Base-by-base conservation (phyloP, 2,113 vertebrate species). In the Protobothrops mucrosquamatus region DNA sequence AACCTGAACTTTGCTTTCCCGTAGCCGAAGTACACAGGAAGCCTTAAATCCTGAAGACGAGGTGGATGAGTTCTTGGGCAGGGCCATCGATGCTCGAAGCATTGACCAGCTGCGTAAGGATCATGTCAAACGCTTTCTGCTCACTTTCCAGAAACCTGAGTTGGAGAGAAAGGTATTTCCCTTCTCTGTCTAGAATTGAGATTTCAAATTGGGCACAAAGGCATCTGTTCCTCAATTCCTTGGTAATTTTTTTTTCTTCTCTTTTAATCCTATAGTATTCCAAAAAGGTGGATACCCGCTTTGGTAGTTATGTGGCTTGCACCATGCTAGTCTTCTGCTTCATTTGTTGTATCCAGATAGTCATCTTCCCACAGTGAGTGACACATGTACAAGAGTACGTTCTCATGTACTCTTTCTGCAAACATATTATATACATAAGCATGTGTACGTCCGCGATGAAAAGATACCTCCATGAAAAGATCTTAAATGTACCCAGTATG, bases 101-200 rank as follows among this genome's bases (percentile, higher is more conserved):
- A 99, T 99, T 0, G 99, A 99, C 96, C 99, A 99, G 95, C 98
- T 99, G 51, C 98, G 99, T 89, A 99, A 99, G 97, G 99, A 99
- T 96, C 99, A 99, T 0, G 99, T 99, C 86, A 99, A 98, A 95
- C 99, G 98, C 95, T 99, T 99, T 95, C 98, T 99, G 56, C 99
- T 99, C 95, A 99, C 99, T 93, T 99, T 99, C 96, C 99, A 99
- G 97, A 99, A 98, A 0, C 98, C 98, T 0, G 98, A 98, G 86
- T 97, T 99, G 92, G 99, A 99, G 97, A 99, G 98, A 96, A 99
- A 99, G 99, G 99, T 99, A 91, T 26, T 22, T 26, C 46, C 15
- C 6, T 11, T 61, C 9, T 57, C 43, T 0, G 3, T 85, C 11
- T 64, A 61, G 2, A 29, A 48, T 46, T 39, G 20, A 22, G 6